Evolutionary conservation across 2,888 invertebrate genomes (phyloP), one percentile per base, ranked within the genome.

Genomic region (Sialis fuliginosa): DNA sequence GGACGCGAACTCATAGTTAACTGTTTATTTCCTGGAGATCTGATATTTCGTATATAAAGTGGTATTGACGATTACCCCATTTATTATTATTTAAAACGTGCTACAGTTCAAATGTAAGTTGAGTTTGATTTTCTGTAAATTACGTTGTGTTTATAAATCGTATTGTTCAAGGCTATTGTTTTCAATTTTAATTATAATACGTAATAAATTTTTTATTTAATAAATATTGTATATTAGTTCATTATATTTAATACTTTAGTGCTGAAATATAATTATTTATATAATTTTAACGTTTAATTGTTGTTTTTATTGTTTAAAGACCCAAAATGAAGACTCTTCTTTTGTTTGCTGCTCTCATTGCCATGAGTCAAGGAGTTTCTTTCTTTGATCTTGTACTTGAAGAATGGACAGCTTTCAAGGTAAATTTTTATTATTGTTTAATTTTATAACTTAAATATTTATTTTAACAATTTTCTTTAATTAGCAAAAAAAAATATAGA

Each of bases 301-400:
- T 22, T 22, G 22, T 50, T 10, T 39, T 50, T 49, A 48, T 47
- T 44, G 46, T 45, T 4, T 43, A 42, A 37, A 43, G 46, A 46
- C 44, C 32, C 48, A 53, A 42, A 48, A 69, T 69, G 70, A 64
- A 65, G 54, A 44, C 66, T 35, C 46, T 72, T 13, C 32, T 71
- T 37, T 49, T 69, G 39, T 55, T 73, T n/a, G 54, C 62, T 48
- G 56, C 65, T 42, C 55, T 74, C 54, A 58, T 77, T 55, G 74
- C 75, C 51, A 68, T 70, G 3, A 69, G 69, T 33, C 72, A 74
- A 45, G 81, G 83, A 5, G 72, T 86, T 43, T 79, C 81, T 48
- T 76, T 82, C 58, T 68, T 74, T 53, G 83, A 88, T 56, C 70
- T 88, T 50, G 70, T 86, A 8, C 57, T 60, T 48, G 66, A 66